Conservation (phyloP, 2,888 invertebrate species). For the Callinectes sapidus region DNA sequence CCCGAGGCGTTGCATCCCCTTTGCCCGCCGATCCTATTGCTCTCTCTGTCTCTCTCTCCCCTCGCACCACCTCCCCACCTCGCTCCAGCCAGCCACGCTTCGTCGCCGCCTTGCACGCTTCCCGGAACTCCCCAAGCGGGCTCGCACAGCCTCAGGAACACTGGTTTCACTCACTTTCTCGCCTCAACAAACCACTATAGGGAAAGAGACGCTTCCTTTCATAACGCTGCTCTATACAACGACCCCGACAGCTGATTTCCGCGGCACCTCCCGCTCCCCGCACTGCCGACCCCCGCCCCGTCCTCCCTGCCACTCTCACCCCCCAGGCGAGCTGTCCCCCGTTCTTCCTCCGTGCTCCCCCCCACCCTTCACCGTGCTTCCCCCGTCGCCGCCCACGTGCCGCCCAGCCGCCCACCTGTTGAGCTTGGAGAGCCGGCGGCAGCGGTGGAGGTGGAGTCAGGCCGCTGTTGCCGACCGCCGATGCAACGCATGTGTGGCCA, state of each 20-base stretch:
- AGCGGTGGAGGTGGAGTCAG: slow-evolving; percentile 47
- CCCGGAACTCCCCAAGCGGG: background rate
- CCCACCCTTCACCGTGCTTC: background rate
- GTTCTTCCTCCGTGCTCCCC: background rate
- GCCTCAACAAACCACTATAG: background rate
- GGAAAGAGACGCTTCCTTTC: background rate
- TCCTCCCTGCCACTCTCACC: background rate
- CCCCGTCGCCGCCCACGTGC: slow-evolving; percentile 34
- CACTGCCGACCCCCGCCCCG: background rate
- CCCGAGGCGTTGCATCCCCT: slow-evolving; percentile 13
- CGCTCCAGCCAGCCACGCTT: background rate
- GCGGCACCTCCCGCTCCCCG: background rate
- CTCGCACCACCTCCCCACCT: background rate
- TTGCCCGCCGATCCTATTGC: background rate
- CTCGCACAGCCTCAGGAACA: background rate
- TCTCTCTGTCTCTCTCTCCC: background rate
- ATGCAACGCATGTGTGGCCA: slow-evolving; percentile 45
- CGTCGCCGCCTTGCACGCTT: background rate
- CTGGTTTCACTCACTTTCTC: background rate
- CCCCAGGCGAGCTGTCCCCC: background rate
- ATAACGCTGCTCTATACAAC: background rate
- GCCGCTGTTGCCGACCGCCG: background rate
- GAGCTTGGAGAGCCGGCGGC: slow-evolving; percentile 46
- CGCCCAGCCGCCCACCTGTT: slow-evolving; percentile 54
- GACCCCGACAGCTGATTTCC: slow-evolving; percentile 5